A percentile compares a stretch with the other conserved stretches of the same genome.
Conservation (phyloP, 2,113 vertebrate species). For the Heterocephalus glaber region DNA sequence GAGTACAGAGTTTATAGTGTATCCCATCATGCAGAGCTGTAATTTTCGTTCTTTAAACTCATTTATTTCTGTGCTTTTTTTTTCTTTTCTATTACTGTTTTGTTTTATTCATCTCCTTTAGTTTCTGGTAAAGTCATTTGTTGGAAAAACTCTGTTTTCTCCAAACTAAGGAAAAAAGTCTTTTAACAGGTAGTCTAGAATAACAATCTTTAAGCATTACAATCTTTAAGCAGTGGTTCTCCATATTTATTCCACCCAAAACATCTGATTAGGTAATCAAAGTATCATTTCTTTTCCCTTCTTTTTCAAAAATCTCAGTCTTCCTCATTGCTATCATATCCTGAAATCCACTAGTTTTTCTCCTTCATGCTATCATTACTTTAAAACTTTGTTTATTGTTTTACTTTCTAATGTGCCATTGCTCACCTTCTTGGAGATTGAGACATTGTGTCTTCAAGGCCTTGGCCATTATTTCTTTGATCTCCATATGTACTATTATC, state of each 20-base stretch:
- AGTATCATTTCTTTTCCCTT: neutral
- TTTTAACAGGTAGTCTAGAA: neutral
- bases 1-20: neutral
- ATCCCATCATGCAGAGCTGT: neutral
- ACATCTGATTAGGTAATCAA: neutral
- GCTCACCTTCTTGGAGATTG: neutral
- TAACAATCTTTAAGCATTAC: neutral
- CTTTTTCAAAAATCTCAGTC: neutral
- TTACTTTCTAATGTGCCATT: neutral
- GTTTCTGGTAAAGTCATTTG: neutral
- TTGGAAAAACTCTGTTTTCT: neutral
- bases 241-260: neutral
- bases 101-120: conserved; percentile 16
- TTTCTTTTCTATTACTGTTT: neutral
- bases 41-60: conserved; percentile 2
- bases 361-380: neutral
- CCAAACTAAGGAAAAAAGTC: neutral
- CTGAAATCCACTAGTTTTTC: neutral
- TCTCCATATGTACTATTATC: neutral
- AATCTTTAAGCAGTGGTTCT: neutral
- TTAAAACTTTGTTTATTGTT: neutral
- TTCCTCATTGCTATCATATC: neutral
- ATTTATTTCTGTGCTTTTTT: neutral
- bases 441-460: neutral
- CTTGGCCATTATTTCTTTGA: neutral